Evolutionary conservation across 1,140 invertebrate genomes (phyloP), one percentile per base, ranked within the genome.

Genomic region (Drosophila leontia): DNA sequence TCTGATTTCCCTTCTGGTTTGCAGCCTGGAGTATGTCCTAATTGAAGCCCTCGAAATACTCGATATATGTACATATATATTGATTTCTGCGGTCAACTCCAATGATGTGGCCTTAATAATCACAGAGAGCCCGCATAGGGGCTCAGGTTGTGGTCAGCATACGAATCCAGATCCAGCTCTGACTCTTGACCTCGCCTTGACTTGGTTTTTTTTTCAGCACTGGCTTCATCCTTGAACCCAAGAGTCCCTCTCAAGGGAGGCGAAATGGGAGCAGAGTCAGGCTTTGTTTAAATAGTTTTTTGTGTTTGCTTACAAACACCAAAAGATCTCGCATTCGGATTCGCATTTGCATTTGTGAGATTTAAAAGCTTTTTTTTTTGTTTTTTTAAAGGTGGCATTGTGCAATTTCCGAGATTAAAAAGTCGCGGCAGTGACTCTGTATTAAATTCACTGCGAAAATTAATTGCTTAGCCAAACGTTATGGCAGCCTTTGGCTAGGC

Each of bases 141-240:
- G 19, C 19, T 56, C 19, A 26, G 32, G 47, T 34, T 48, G 64
- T 48, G 65, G 50, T 65, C 64, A 47, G 35, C 19, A 13, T 55
- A 23, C 26, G 35, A 29, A 44, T 44, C n/a, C 17, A 34, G 23
- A 44, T 45, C 39, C 53, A 34, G 39, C 37, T 41, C 11, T 51
- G 60, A 61, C 82, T 78, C 59, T 76, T 82, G 83, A 79, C 70
- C 82, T 67, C 61, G 35, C 81, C 83, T 86, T 87, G 80, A 88
- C 83, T 86, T 67, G 60, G 50, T 65, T 85, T 60, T 87, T 58
- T 44, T 37, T 48, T 39, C 47, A 51, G 51, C 35, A 48, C 42
- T 56, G 8, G 19, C 62, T 19, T 44, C 67, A 88, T 87, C 80
- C 83, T 86, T 83, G 83, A 86, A 87, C 76, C 60, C 67, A 13